A percentile compares a stretch with the other conserved stretches of the same genome.
Evolutionary conservation across 2,113 vertebrate genomes (phyloP).

Genomic region (Myotis brandtii): DNA sequence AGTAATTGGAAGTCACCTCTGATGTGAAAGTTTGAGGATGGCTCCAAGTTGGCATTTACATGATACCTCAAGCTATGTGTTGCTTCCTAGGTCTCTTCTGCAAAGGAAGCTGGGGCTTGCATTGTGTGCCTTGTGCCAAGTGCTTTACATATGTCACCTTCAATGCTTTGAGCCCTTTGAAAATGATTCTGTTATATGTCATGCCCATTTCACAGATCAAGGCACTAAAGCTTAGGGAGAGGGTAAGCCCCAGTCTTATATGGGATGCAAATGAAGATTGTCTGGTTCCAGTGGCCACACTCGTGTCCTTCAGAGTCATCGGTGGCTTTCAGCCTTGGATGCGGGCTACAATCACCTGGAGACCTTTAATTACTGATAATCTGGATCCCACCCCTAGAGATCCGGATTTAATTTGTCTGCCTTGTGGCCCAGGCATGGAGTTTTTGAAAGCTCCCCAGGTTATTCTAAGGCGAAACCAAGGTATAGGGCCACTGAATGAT

Average conservation of each 20-base stretch:
- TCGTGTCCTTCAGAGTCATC: background rate
- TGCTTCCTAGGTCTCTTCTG: background rate
- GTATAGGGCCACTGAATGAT: background rate
- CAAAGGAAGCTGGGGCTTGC: background rate
- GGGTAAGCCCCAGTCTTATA: background rate
- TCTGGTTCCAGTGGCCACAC: background rate
- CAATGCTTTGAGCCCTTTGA: background rate
- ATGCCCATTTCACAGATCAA: background rate
- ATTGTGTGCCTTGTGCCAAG: background rate
- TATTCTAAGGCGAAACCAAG: background rate
- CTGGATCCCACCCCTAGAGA: background rate
- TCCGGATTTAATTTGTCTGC: background rate
- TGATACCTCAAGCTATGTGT: background rate
- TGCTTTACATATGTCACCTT: background rate
- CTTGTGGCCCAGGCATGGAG: background rate
- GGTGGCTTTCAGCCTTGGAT: background rate
- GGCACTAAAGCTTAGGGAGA: background rate
- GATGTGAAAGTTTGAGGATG: background rate
- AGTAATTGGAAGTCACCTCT: background rate
- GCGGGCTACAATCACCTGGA: background rate
- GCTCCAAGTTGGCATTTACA: background rate
- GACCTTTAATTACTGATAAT: background rate
- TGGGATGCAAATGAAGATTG: background rate
- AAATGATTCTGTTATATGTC: background rate
- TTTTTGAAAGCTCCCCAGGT: background rate